These are phyloP conservation scores for Antheraea yamamai DNA, from an alignment of 2,888 invertebrate genomes.

Conservation along the genomic window DNA sequence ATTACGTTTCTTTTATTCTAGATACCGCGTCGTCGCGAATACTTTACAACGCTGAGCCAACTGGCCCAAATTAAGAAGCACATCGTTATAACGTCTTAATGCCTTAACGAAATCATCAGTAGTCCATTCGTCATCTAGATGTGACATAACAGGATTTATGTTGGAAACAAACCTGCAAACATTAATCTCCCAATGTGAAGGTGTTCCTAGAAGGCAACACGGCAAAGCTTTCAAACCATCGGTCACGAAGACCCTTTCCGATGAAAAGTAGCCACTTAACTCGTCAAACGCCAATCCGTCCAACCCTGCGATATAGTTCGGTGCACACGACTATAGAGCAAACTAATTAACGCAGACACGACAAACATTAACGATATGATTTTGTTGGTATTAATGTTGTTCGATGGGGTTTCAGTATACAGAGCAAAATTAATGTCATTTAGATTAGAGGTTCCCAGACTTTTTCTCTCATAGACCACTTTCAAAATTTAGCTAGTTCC, in stretches of 20 bases:
- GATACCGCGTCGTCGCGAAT: not conserved
- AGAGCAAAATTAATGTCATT: too few species aligned
- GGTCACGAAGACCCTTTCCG: slow-evolving; percentile 69
- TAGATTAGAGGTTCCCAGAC: too few species aligned
- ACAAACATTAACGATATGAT: not conserved
- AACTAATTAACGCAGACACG: not conserved
- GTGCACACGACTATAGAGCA: slow-evolving; percentile 38
- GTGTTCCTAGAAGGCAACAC: slow-evolving; percentile 62
- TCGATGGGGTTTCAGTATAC: too few species aligned
- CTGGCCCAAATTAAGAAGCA: not conserved
- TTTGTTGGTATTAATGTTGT: too few species aligned
- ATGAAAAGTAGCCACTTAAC: slow-evolving; percentile 78
- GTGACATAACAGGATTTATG: slow-evolving; percentile 21
- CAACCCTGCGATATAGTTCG: slow-evolving; percentile 47
- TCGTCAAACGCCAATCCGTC: slow-evolving; percentile 74
- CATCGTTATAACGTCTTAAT: not conserved
- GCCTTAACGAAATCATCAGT: not conserved
- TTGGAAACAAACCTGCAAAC: slow-evolving; percentile 10
- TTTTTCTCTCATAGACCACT: too few species aligned
- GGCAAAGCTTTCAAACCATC: slow-evolving; percentile 77
- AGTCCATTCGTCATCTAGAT: slow-evolving; percentile 21
- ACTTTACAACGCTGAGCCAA: not conserved
- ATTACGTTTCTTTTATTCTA: not conserved
- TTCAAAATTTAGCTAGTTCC: too few species aligned
- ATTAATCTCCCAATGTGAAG: slow-evolving; percentile 37